These are phyloP conservation scores for Patella depressa DNA, from an alignment of 2,888 invertebrate genomes.

Conservation along the genomic window DNA sequence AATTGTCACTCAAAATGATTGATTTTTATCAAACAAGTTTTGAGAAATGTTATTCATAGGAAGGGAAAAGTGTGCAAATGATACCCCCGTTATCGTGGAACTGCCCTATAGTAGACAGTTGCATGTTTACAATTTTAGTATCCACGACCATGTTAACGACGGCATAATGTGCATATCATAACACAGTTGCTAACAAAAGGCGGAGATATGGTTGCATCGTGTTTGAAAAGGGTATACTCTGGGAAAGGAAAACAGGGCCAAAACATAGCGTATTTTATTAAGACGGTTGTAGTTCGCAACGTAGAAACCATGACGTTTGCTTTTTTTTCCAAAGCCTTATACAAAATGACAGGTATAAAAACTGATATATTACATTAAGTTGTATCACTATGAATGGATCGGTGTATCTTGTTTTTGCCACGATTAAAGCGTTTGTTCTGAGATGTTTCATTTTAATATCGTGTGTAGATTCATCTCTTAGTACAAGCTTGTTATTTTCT, in stretches of 20 bases:
- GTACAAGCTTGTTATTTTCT: too few relatives aligned
- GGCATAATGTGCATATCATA: not conserved
- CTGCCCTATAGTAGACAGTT: constrained; percentile 19
- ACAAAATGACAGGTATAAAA: not conserved
- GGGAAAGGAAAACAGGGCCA: not conserved
- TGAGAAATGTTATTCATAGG: too few relatives aligned
- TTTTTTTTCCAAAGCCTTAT: not conserved
- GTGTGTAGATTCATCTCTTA: too few relatives aligned
- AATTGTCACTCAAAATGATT: too few relatives aligned
- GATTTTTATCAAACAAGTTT: too few relatives aligned
- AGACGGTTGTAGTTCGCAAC: not conserved
- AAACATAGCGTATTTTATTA: not conserved
- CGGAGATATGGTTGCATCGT: not conserved
- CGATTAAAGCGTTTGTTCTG: not conserved
- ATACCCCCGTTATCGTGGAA: not conserved
- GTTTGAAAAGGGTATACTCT: not conserved
- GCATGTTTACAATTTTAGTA: constrained; percentile 7
- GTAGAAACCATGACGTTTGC: not conserved
- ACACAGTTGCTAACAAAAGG: constrained; percentile 19
- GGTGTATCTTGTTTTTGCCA: too few relatives aligned
- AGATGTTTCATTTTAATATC: too few relatives aligned
- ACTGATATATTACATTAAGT: not conserved
- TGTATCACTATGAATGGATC: too few relatives aligned
- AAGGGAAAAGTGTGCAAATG: too few relatives aligned
- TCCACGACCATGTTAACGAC: not conserved